Evolutionary conservation across 2,888 invertebrate genomes (phyloP).

Genomic region (Dryobota labecula): DNA sequence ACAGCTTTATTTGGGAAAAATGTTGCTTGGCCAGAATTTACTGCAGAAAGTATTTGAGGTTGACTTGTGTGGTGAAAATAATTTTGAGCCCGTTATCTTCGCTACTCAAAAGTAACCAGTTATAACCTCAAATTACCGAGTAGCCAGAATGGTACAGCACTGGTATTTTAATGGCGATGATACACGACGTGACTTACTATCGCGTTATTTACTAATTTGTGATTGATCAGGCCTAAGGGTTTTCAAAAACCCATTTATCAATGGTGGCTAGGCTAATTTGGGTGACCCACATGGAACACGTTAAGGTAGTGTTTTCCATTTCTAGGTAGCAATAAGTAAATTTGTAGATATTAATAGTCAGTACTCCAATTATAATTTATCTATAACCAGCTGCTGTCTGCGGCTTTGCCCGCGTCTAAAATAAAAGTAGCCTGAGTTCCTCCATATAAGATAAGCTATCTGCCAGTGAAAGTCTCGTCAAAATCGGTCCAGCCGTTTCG

Average conservation of each 20-base stretch:
- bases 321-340: neutral
- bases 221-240: neutral
- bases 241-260: neutral
- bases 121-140: neutral
- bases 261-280: too few relatives aligned
- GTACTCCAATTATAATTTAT: neutral
- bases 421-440: too few relatives aligned
- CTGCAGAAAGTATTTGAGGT: conserved; percentile 8
- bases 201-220: neutral
- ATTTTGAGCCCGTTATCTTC: neutral
- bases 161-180: neutral
- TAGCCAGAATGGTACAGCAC: neutral
- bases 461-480: too few relatives aligned
- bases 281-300: neutral
- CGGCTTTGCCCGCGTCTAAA: too few relatives aligned
- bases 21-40: conserved; percentile 14
- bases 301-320: neutral
- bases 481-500: too few relatives aligned
- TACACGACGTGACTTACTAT: neutral
- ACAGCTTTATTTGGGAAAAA: conserved; percentile 18
- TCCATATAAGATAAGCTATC: too few relatives aligned
- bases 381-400: too few relatives aligned
- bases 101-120: too few relatives aligned
- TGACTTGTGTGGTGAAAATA: conserved; percentile 2
- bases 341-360: too few relatives aligned